Evolutionary conservation across 2,797 vertebrate species (phyloP).

Genomic region (Arctocebus calabarensis): DNA sequence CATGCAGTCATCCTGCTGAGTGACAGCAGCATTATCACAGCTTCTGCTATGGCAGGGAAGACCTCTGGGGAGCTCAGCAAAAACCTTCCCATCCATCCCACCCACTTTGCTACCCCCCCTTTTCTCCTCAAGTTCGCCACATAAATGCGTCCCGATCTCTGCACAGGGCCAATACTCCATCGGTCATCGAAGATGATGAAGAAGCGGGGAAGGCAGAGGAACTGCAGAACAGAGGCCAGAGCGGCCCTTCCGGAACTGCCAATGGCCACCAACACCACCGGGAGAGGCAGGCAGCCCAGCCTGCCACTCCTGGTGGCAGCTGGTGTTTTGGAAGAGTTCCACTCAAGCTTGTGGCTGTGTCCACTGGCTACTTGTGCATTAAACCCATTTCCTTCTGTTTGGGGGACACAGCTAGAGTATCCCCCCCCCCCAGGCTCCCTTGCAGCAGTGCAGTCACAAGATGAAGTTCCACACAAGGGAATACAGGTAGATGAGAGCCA

Average conservation of each 20-base stretch:
- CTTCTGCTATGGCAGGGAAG: not conserved
- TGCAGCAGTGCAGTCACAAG: not conserved
- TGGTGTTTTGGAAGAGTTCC: not conserved
- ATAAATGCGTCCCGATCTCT: not conserved
- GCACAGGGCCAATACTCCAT: not conserved
- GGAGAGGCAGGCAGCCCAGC: not conserved
- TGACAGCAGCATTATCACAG: fast-evolving
- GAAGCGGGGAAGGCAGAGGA: not conserved
- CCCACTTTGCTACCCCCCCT: not conserved
- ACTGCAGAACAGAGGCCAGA: not conserved
- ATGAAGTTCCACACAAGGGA: not conserved
- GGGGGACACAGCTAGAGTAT: not conserved
- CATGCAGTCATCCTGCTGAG: fast-evolving
- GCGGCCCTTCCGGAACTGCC: not conserved
- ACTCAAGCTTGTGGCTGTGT: not conserved
- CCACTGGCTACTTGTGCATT: not conserved
- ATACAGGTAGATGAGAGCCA: no score
- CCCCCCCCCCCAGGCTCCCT: not conserved
- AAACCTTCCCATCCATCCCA: not conserved
- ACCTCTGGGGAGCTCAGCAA: not conserved
- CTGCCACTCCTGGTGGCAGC: not conserved
- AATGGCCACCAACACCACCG: not conserved
- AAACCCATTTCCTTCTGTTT: not conserved
- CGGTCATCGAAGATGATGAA: not conserved
- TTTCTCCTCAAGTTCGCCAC: not conserved